Percentiles rank a stretch among this genome's conserved stretches.
phyloP scores from a whole-genome alignment of 2,797 vertebrate genomes.

The Capromys pilorides region DNA sequence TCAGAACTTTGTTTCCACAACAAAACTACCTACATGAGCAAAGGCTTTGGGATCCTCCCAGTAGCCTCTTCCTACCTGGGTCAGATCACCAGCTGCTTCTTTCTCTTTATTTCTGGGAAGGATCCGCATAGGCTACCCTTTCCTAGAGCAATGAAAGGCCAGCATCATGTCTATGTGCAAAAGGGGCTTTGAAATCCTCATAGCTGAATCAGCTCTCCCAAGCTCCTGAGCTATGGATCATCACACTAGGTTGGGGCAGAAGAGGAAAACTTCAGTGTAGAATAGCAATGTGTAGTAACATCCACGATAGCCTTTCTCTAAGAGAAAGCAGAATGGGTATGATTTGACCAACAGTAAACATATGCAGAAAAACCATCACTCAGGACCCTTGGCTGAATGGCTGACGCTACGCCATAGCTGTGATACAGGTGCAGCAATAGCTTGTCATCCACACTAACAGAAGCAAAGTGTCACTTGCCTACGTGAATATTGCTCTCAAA shows the following conservation, averaged over 20 bases:
- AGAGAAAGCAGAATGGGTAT: not conserved
- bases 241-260: not conserved
- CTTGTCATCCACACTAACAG: not conserved
- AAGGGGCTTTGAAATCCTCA: not conserved
- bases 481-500: not conserved
- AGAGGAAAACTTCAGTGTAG: not conserved
- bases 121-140: not conserved
- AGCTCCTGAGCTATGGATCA: not conserved
- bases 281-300: not conserved
- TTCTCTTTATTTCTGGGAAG: not conserved
- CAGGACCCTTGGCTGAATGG: not conserved
- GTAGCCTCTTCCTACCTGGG: not conserved
- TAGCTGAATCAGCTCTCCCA: not conserved
- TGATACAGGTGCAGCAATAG: not conserved
- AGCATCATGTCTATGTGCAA: not conserved
- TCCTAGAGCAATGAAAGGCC: not conserved
- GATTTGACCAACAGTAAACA: not conserved
- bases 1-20: not conserved
- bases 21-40: not conserved
- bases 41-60: not conserved
- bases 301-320: not conserved
- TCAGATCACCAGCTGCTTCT: not conserved
- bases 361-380: not conserved
- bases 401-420: not conserved
- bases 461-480: conserved; percentile 15